Conservation (phyloP, 1,140 invertebrate genomes). For the Drosophila dunni region DNA sequence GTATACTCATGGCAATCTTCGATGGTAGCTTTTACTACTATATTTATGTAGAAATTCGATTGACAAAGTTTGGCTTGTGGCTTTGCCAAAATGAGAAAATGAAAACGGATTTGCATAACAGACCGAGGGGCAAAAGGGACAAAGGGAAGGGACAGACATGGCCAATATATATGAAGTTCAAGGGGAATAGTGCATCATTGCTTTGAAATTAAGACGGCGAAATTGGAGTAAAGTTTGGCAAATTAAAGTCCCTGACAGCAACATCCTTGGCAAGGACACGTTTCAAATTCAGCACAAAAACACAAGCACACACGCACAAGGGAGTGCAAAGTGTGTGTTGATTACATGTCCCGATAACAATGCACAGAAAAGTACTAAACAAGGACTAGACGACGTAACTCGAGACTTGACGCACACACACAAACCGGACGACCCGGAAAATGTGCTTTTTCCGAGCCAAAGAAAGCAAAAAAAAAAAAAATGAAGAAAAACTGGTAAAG, state of each 20-base stretch:
- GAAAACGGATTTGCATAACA: conserved; percentile 38
- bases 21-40: not conserved
- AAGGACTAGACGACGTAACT: conserved; percentile 33
- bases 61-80: conserved; percentile 24
- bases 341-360: conserved; percentile 32
- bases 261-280: conserved; percentile 24
- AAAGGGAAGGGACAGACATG: not conserved
- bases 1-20: conserved; percentile 26
- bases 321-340: conserved; percentile 10
- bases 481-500: conserved; percentile 64
- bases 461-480: not conserved
- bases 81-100: conserved; percentile 22
- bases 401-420: conserved; percentile 11
- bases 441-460: conserved; percentile 37
- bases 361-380: conserved; percentile 6
- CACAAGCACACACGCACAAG: not conserved
- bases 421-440: conserved; percentile 46
- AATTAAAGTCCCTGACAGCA: conserved; percentile 15
- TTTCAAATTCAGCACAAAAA: conserved; percentile 10
- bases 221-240: conserved; percentile 22
- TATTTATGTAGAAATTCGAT: conserved; percentile 39
- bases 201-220: conserved; percentile 19
- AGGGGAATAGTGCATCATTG: conserved; percentile 19
- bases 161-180: conserved; percentile 1
- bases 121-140: not conserved